Conservation (phyloP, 2,888 invertebrate species). For the Eupithecia insigniata region DNA sequence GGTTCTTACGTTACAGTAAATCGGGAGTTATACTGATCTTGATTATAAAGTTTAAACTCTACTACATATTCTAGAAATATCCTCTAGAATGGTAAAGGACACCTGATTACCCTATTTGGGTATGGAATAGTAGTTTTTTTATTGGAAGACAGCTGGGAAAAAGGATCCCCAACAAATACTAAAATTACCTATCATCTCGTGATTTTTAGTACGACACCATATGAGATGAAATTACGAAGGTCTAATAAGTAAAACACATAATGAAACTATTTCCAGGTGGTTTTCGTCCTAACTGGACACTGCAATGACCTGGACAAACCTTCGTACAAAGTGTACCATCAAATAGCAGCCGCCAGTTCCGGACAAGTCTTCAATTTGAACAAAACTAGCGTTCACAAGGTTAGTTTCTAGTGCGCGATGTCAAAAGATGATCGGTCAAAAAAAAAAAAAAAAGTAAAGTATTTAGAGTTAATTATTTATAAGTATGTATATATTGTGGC, state of each 20-base stretch:
- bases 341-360: constrained; percentile 88
- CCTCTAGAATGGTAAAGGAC: neutral
- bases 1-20: neutral
- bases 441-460: too few species aligned
- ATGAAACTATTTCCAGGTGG: constrained; percentile 79
- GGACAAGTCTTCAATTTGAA: constrained; percentile 89
- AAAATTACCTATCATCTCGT: neutral
- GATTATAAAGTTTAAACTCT: too few species aligned
- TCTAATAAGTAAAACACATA: neutral
- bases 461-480: too few species aligned
- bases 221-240: neutral
- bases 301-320: constrained; percentile 86
- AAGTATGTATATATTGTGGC: too few species aligned
- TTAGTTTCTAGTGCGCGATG: constrained; percentile 50
- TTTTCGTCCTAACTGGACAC: constrained; percentile 89
- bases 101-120: too few species aligned
- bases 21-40: neutral
- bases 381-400: constrained; percentile 88
- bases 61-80: neutral
- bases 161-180: neutral
- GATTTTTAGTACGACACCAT: neutral
- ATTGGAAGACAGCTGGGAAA: neutral
- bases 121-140: neutral
- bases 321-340: constrained; percentile 87
- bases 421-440: too few species aligned